phyloP scores from a whole-genome alignment of 2,113 vertebrate genomes.

The Podiceps cristatus region DNA sequence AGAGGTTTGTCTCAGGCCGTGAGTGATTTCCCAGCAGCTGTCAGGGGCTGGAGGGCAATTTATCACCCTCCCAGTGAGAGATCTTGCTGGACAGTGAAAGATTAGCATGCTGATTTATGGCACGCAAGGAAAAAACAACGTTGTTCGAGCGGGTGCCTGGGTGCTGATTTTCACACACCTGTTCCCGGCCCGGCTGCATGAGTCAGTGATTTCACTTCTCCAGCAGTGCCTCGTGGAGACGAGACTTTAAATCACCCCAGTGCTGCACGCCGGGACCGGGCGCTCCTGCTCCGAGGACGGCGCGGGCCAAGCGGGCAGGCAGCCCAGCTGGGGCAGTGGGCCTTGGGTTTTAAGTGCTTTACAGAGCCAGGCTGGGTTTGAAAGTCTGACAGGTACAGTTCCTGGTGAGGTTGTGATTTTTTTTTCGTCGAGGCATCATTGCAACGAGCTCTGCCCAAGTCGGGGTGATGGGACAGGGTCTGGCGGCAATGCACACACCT shows the following conservation, averaged over 20 bases:
- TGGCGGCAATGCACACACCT: not conserved
- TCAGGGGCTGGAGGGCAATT: conserved; percentile 83
- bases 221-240: not conserved
- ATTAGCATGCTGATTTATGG: conserved; percentile 85
- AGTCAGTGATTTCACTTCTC: conserved; percentile 13
- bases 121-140: conserved; percentile 57
- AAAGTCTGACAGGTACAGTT: not conserved
- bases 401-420: not conserved
- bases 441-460: not conserved
- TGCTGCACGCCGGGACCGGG: accelerated
- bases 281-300: accelerated
- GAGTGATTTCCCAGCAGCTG: conserved; percentile 92
- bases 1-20: conserved; percentile 86
- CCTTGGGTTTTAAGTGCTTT: not conserved
- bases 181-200: conserved; percentile 62
- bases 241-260: not conserved
- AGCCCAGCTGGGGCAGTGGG: not conserved
- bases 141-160: conserved; percentile 60
- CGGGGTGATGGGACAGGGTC: accelerated
- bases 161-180: conserved; percentile 78
- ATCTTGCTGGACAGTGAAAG: conserved; percentile 81
- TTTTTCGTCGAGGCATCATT: accelerated
- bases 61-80: conserved; percentile 77
- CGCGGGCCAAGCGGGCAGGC: not conserved
- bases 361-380: not conserved